Base-by-base conservation (phyloP, 2,797 vertebrate species). In the Sebastolobus altivelis region DNA sequence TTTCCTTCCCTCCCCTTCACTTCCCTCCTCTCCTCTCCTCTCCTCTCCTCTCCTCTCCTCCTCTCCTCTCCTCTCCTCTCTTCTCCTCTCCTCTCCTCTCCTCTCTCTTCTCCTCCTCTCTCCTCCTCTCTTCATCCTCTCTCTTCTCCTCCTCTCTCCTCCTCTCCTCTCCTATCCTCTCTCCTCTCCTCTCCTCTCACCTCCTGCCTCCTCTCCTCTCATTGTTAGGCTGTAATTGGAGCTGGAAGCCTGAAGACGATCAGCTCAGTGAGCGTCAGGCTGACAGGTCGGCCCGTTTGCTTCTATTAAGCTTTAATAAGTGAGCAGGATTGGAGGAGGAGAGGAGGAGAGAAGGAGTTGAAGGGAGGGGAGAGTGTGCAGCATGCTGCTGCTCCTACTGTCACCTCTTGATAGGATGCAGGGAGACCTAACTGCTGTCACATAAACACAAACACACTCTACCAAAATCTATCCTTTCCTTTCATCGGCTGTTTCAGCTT, bases 241-340 rank as follows among this genome's bases (percentile, higher is more conserved):
- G 92, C 92, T 90, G 89, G 85, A 91, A 90, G 89, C 85, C 75
- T 72, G 0, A 20, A 91, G 88, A 94, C 90, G 75, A 86, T 88
- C 87, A n/a, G 87, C 87, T 91, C 76, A 81, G 79, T 86, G 83
- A 86, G 81, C 79, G 66, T 90, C 93, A 77, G 77, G 60, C 84
- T 92, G 92, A 92, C 92, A 91, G 92, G 77, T 88, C 80, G 91
- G 79, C 84, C 91, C 75, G 88, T 92, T 94, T 89, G 89, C 94
- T 93, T 91, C 91, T 88, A 93, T 95, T 94, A 95, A 81, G 90
- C 86, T 93, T 94, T 94, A 93, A 94, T 92, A 92, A 94, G 91
- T 80, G 79, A 91, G 84, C 73, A 13, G 89, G 88, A 87, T 83
- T 84, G 88, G 79, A 81, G 66, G 37, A 84, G 81, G 77, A 5